Percentiles rank a stretch among this genome's conserved stretches.
Evolutionary conservation across 2,797 vertebrate species (phyloP).

Genomic region (Sebastes taczanowskii): DNA sequence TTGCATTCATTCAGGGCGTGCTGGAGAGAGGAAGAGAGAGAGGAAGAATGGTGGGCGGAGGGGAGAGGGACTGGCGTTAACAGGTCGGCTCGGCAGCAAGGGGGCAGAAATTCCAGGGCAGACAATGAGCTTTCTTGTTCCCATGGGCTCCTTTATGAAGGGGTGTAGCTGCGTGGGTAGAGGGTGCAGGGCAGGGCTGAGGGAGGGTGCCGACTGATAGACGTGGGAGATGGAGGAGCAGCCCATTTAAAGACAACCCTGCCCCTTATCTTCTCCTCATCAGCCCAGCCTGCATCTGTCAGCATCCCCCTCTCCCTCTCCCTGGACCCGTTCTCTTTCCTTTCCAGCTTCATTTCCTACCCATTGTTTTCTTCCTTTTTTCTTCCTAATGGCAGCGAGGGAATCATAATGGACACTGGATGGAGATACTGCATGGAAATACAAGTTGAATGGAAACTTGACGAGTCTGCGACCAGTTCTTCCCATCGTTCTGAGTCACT

Average conservation of each 20-base stretch:
- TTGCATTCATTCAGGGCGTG: conserved; percentile 65
- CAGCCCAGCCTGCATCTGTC: conserved; percentile 68
- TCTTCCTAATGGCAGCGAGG: conserved; percentile 8
- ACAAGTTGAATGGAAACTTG: conserved; percentile 2
- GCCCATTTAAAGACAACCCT: conserved; percentile 70
- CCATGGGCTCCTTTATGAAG: conserved; percentile 80
- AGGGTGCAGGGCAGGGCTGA: conserved; percentile 60
- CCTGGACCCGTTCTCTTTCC: conserved; percentile 45
- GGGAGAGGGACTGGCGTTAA: conserved; percentile 75
- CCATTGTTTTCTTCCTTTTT: conserved; percentile 49
- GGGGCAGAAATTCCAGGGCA: conserved; percentile 71
- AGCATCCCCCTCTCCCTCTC: conserved; percentile 57
- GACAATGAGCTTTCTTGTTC: conserved; percentile 84
- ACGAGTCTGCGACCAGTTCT: not conserved
- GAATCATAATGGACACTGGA: not conserved
- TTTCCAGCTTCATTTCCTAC: conserved; percentile 69
- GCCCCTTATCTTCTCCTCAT: conserved; percentile 73
- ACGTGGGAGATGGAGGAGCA: conserved; percentile 73
- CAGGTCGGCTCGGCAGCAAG: conserved; percentile 78
- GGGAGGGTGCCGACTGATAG: conserved; percentile 70
- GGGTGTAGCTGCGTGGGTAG: conserved; percentile 68
- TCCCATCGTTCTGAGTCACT: not conserved
- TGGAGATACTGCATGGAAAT: not conserved
- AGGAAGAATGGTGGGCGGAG: conserved; percentile 73
- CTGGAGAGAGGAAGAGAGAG: conserved; percentile 54